Base-by-base conservation (phyloP, 1,140 invertebrate species). In the Penaeus japonicus region DNA sequence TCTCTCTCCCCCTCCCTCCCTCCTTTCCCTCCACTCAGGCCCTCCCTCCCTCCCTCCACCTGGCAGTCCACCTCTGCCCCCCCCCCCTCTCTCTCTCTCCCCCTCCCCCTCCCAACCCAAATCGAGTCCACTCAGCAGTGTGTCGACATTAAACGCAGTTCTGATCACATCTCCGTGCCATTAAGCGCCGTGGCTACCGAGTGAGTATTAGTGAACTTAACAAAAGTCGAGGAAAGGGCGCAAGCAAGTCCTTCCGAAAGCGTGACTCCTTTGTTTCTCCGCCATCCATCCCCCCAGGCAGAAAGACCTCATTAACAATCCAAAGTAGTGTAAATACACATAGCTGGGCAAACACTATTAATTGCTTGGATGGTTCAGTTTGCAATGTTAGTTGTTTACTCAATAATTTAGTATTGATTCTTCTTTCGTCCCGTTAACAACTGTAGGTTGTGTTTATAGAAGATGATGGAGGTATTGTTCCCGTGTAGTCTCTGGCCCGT, bases 331-430 rank as follows among this genome's bases (percentile, higher is more conserved):
- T 83, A 88, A 88, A 88, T 88, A 88, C 86, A 88, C 86, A 88
- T 77, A 88, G 80, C 80, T 77, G 54, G 79, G 70, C 65, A 88
- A 88, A 88, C 86, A 88, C 80, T 55, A 75, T 88, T 88, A 88
- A 88, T 88, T 88, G 86, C 86, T 88, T 82, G 86, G 86, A 88
- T 88, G 86, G 86, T 88, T 88, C 86, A 88, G 86, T 88, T 88
- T 70, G 86, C 79, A 82, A 84, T 77, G 86, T 82, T 88, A 59
- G 39, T 82, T 88, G 86, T 88, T 88, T 82, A 88, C 86, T 24
- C 80, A 55, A 88, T 88, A 84, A 82, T 88, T 83, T 88, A 83
- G 65, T 88, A 88, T 88, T 88, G 86, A 88, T 88, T 82, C 80
- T 75, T 88, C 80, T 70, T 59, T n/a, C 79, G 84, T 47, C 35